Conservation (phyloP, 2,888 invertebrate genomes). For the Pseudolycoriella hygida region DNA sequence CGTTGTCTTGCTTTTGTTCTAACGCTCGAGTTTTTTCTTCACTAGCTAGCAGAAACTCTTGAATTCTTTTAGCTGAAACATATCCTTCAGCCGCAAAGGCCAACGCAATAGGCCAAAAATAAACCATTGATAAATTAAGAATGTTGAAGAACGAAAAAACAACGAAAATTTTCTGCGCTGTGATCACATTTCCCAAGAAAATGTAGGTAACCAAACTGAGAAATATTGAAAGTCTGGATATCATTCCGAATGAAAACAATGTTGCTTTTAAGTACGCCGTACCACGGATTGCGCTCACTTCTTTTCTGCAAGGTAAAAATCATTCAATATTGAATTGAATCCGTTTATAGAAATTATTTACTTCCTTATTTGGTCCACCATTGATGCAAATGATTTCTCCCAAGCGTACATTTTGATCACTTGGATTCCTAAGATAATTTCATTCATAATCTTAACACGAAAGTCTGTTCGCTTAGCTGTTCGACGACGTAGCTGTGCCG, state of each 20-base stretch:
- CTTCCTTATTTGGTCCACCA: conserved; percentile 50
- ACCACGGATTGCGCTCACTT: conserved; percentile 46
- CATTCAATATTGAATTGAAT: neutral
- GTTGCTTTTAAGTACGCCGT: conserved; percentile 50
- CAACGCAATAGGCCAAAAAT: conserved; percentile 64
- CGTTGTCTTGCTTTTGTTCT: neutral
- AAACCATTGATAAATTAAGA: conserved; percentile 56
- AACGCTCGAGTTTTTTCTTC: neutral
- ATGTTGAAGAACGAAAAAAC: conserved; percentile 68
- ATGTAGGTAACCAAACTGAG: conserved; percentile 54
- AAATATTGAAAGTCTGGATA: conserved; percentile 62
- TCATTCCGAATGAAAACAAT: conserved; percentile 53
- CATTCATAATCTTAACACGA: conserved; percentile 75
- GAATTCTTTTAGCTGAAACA: conserved; percentile 53
- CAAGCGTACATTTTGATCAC: conserved; percentile 84
- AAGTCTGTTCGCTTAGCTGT: conserved; percentile 71
- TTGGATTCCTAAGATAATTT: conserved; percentile 65
- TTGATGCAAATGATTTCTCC: conserved; percentile 59
- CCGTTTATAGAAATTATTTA: neutral
- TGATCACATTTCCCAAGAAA: conserved; percentile 43
- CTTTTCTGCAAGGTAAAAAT: conserved; percentile 32
- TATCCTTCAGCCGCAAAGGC: conserved; percentile 58
- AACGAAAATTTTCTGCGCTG: conserved; percentile 61
- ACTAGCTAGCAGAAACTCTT: conserved; percentile 36
- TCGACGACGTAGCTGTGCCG: conserved; percentile 42